Base-by-base conservation (phyloP, 1,140 invertebrate species). In the Dreissena polymorpha region DNA sequence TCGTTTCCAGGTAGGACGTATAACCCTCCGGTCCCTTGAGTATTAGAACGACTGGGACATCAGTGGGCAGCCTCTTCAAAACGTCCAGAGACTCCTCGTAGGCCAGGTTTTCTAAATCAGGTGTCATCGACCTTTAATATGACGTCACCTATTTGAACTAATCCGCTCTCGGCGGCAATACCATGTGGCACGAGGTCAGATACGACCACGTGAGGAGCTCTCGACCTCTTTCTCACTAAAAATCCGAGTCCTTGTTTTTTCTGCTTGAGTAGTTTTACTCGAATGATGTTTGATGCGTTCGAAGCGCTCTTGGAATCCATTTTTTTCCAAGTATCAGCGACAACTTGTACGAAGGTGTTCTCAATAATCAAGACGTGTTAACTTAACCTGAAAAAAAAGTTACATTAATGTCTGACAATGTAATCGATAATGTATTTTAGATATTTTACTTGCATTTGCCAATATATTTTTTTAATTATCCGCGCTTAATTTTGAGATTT, bases 91-190 rank as follows among this genome's bases (percentile, higher is more conserved):
- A 86, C 81, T 88, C 88, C 16, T 89, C 88, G 86, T 90, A 91
- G 39, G 81, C 85, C 86, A 89, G 88, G 29, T 89, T 87, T 29
- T 86, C 86, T 67, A 91, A 63, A 76, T 88, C 86, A n/a, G 27
- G 88, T 90, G 73, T 91, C 91, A 83, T 91, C 90, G 39, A 91
- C 89, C 16, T 90, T 85, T 0, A 91, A 73, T n/a, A 91, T 88
- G 67, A 89, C 84, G 79, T 91, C 91, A 39, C 91, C 91, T 16
- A 90, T 83, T 77, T 88, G 87, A 7, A 91, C 88, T 60, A 91
- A 81, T 2, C 91, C 88, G 82, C 90, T 89, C 73, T 91, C 89
- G 57, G 89, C 87, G 0, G 91, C 91, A 12, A 89, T 87, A 14
- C 91, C 90, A 25, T 87, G 87, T 14, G 84, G 78, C 10, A 90